Evolutionary conservation across 2,888 invertebrate species (phyloP), one percentile per base, ranked within the genome.

Genomic region (Phortica okadai): DNA sequence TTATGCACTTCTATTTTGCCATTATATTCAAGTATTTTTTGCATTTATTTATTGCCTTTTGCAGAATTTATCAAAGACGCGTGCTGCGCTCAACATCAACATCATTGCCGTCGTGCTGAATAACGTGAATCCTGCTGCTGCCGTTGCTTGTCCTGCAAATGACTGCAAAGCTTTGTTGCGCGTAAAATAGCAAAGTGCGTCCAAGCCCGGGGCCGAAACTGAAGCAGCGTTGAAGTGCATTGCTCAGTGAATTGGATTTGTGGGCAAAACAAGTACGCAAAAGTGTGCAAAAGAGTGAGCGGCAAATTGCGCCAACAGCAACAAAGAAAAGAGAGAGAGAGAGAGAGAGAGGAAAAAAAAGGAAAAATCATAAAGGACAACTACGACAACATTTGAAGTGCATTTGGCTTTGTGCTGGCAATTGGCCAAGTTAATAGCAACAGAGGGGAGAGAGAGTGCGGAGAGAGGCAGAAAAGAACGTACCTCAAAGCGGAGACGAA

Each of bases 361-460:
- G 4, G 56, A 56, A 5, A 56, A 56, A 56, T 14, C 56, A 16
- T 16, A 16, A 56, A 56, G 16, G 16, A n/a, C 56, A 56, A 56
- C 56, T 16, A n/a, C 69, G 45, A 41, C 16, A 67, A 69, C 50
- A 44, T 6, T 16, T 14, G 76, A 73, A 59, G 33, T 21, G 67
- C 56, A 59, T 78, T 72, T 79, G 81, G 80, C 78, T 82, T 84
- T 75, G 62, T 76, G 76, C 81, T 87, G 87, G 87, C 88, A 88
- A 88, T 87, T 88, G 87, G 88, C 87, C 88, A 88, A 88, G 83
- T 87, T 86, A 85, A 86, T 83, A 83, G 82, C 86, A 58, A 69
- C 58, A 42, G 42, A 16, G 42, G 14, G n/a, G 33, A 33, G 33
- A 16, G 56, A 56, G 56, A n/a, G 14, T 10, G 7, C 1, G 50